Evolutionary conservation across 2,888 invertebrate species (phyloP), one percentile per base, ranked within the genome.

Genomic region (Calameuta pallipes): DNA sequence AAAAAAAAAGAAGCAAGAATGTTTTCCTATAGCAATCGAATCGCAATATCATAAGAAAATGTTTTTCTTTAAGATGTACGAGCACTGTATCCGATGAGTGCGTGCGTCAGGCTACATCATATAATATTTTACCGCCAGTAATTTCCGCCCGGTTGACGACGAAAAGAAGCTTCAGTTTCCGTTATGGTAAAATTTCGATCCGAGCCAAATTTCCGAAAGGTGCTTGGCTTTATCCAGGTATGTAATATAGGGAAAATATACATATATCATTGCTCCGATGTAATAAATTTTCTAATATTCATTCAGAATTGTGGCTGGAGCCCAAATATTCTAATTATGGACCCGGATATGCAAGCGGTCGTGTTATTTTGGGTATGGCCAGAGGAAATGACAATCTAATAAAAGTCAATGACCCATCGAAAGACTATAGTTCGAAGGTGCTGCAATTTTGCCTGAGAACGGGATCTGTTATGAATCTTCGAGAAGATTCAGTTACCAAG

Each of bases 181-280:
- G 89, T 75, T 93, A 93, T 82, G 93, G 93, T 73, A 92, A 89
- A 83, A 89, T 94, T 31, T 93, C 93, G 84, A 90, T 94, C 36
- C 91, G 89, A 76, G 94, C 93, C 0, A 93, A 93, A 86, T 89
- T 94, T 76, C 93, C 94, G 1, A 82, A 87, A 70, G 94, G 94
- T 37, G 93, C 94, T 85, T 94, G 94, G 93, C 88, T 94, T 33
- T 93, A 92, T 89, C 93, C 94, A 86, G 92, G 94, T 94, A 87
- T 41, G 13, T 36, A 73, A 56, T 23, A 15, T 23, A 23, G 0
- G 9, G 23, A n/a, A 31, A 76, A 23, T 30, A n/a, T 34, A 69
- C 13, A n/a, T 23, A 30, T 31, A 70, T 41, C 11, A n/a, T 68
- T 56, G 30, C 37, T 68, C 69, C 33, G 30, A 13, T 75, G 75